Evolutionary conservation across 2,888 invertebrate species (phyloP), one percentile per base, ranked within the genome.

Genomic region (Amiota mariae): DNA sequence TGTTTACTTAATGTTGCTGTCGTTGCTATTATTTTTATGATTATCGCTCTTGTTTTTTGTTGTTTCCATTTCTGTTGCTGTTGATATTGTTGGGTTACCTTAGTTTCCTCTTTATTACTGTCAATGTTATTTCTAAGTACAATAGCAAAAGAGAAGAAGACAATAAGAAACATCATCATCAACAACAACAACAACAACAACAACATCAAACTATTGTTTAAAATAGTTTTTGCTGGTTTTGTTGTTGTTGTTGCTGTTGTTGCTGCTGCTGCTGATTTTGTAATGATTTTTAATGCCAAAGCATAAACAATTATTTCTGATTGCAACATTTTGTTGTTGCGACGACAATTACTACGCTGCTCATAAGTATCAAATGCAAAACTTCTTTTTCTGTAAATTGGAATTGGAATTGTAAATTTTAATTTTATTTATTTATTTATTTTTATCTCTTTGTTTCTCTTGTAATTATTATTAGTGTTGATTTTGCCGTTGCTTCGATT

Each of bases 301-400:
- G 77, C 85, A 82, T 82, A 82, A 82, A 85, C 85, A 82, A 82
- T 82, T 82, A 85, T 82, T 82, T 82, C 76, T 75, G 78, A 85
- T 82, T 82, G 82, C 82, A 82, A 82, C 78, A 82, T 84, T 82
- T 85, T 81, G 79, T 85, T 82, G 85, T 85, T 81, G 76, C n/a
- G n/a, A n/a, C n/a, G n/a, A n/a, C n/a, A n/a, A n/a, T 71, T 63
- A 67, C 61, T 70, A n/a, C n/a, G 54, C 47, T 48, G 10, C 36
- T 49, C 9, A 36, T 47, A 20, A 10, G 71, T 75, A 77, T 78
- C 74, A 78, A 81, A 79, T 81, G 82, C 81, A 76, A 48, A 12
- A 79, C 78, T 20, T 18, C 12, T 54, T 1, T 54, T 54, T n/a
- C 15, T 59, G 11, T 59, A 15, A 59, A 59, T 59, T 15, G 59